Evolutionary conservation across 2,113 vertebrate genomes (phyloP), one percentile per base, ranked within the genome.

Genomic region (Ranitomeya variabilis): DNA sequence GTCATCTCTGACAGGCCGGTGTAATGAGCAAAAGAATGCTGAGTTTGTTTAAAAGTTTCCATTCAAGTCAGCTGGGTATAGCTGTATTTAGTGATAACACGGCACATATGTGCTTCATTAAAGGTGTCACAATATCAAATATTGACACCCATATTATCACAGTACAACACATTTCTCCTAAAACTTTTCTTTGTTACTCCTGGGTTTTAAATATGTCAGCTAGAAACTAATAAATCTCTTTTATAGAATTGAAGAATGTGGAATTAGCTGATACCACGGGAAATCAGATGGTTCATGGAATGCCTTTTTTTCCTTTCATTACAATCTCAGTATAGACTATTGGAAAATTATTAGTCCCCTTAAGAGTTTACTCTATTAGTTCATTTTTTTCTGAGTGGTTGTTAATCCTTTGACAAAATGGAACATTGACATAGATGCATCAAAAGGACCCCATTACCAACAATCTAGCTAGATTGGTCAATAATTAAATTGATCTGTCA

Each of bases 1-100:
- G 95, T 95, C 94, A 95, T 94, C 94, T 95, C 91, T 96, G 95
- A 95, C 95, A 96, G 91, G 91, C 92, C 0, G 11, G 89, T 93
- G 92, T 95, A 95, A 96, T 94, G 93, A 95, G 93, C 92, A 93
- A 91, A 91, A 93, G 93, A 95, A 88, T 0, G 78, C 92, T 96
- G 94, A 95, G 92, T 93, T 90, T 93, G 94, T 93, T 45, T 0
- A 93, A 95, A 95, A 94, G 74, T 91, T 93, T 93, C 92, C 85
- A 89, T 92, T 90, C 0, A 6, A 93, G 93, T 95, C 95, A 94
- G 91, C 93, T 94, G 77, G 90, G 92, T 94, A 94, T 91, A 93
- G 92, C 92, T 95, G 94, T 92, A 94, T 92, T 91, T 92, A 86
- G 37, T 45, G 92, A 94, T 94, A 95, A 94, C 92, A 92, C 87